Evolutionary conservation across 1,140 invertebrate genomes (phyloP).

Genomic region (Formica selysi): DNA sequence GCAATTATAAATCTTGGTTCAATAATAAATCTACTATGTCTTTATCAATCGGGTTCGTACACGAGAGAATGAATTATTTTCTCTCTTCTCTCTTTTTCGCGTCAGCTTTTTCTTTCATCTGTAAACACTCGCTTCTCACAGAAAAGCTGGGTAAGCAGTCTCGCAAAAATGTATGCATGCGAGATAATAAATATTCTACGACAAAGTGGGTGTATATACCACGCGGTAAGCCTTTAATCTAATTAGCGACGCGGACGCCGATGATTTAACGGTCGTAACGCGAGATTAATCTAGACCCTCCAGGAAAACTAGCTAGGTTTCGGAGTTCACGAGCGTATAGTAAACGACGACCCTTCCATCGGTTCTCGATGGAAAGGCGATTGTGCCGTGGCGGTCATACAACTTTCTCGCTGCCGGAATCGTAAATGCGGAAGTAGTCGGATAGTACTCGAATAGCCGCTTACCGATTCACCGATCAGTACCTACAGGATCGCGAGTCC

Average conservation of each 20-base stretch:
- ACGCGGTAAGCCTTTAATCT: background rate
- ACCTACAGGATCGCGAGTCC: conserved; percentile 36
- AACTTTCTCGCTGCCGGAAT: conserved; percentile 75
- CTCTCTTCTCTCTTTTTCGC: background rate
- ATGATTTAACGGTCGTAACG: conserved; percentile 3
- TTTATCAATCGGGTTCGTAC: background rate
- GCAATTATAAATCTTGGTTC: background rate
- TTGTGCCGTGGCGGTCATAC: conserved; percentile 62
- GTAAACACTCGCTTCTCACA: too few relatives aligned
- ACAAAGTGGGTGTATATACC: background rate
- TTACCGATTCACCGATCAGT: conserved; percentile 62
- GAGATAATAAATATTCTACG: too few relatives aligned
- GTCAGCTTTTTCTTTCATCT: background rate
- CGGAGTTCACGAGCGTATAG: background rate
- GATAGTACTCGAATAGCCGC: conserved; percentile 44
- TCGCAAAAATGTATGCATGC: too few relatives aligned
- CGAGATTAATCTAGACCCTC: background rate
- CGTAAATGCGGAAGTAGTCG: conserved; percentile 68
- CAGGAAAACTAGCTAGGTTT: background rate
- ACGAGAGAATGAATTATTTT: background rate
- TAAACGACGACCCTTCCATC: conserved; percentile 44
- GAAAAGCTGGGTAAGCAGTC: background rate
- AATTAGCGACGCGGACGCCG: background rate
- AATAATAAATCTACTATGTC: background rate
- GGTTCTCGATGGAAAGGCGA: conserved; percentile 44